Percentiles rank a stretch among this genome's conserved stretches.
These are phyloP conservation scores for Gila orcuttii DNA, from an alignment of 2,113 vertebrate genomes.

Conservation along the genomic window DNA sequence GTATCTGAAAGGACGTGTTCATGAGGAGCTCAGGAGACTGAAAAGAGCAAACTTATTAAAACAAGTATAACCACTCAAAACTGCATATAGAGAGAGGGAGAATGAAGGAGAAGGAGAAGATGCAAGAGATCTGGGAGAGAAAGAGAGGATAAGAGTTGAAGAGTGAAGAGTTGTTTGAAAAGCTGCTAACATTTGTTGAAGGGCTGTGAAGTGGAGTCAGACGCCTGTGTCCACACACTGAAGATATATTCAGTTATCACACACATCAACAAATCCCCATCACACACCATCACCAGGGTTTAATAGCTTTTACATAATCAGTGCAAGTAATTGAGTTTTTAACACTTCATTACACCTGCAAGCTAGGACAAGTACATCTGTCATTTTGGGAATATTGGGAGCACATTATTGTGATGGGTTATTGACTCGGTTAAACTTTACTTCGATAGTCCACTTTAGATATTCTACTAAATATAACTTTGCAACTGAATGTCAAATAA, in stretches of 20 bases:
- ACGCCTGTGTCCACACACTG: neutral
- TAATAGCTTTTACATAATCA: neutral
- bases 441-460: too few species aligned
- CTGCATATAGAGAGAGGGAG: neutral
- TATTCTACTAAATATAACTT: too few species aligned
- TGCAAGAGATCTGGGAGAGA: neutral
- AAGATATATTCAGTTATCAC: neutral
- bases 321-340: neutral
- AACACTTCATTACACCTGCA: neutral
- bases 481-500: too few species aligned
- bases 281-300: neutral
- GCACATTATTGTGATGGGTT: neutral
- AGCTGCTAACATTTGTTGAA: neutral
- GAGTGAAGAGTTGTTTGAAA: neutral
- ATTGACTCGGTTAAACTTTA: neutral
- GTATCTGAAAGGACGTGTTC: neutral
- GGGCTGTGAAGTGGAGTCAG: neutral
- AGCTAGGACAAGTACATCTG: neutral
- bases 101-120: too few species aligned
- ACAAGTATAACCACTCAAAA: neutral
- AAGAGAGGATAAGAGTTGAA: neutral
- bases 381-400: neutral
- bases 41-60: neutral
- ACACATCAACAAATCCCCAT: neutral
- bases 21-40: neutral